Evolutionary conservation across 2,888 invertebrate species (phyloP).

Genomic region (Congeria kusceri): DNA sequence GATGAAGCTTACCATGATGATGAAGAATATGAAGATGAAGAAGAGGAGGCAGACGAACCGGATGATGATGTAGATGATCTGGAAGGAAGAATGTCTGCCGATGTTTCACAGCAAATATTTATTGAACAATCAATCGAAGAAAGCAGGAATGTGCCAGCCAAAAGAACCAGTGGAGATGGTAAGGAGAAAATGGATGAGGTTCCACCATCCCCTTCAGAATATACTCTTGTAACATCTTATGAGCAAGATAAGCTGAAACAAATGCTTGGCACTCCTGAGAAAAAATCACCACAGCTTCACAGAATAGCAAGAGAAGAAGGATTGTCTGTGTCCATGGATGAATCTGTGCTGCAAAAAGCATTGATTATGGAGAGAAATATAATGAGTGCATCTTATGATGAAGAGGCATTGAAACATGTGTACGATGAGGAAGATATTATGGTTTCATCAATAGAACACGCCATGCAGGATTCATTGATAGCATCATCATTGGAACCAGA

Average conservation of each 20-base stretch:
- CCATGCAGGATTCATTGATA: constrained; percentile 62
- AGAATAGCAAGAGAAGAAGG: constrained; percentile 44
- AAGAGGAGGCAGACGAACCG: constrained; percentile 44
- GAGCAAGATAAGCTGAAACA: constrained; percentile 78
- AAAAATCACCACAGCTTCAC: constrained; percentile 38
- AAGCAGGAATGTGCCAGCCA: constrained; percentile 26
- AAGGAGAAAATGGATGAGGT: constrained; percentile 68
- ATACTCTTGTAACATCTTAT: constrained; percentile 80
- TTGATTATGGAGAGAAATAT: constrained; percentile 49
- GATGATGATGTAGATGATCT: constrained; percentile 64
- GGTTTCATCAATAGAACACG: constrained; percentile 62
- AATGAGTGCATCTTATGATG: constrained; percentile 66
- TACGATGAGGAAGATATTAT: constrained; percentile 65
- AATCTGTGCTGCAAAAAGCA: constrained; percentile 50
- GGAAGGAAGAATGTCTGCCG: constrained; percentile 77
- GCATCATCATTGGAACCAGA: constrained; percentile 61
- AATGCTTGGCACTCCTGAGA: constrained; percentile 63
- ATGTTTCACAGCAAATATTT: constrained; percentile 82
- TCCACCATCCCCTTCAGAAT: constrained; percentile 84
- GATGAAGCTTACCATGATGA: constrained; percentile 33
- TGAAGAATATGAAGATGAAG: constrained; percentile 47
- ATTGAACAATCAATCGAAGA: constrained; percentile 78
- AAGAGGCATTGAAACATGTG: constrained; percentile 59
- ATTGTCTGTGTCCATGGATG: constrained; percentile 63
- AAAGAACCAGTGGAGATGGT: constrained; percentile 51